A percentile compares a stretch with the other conserved stretches of the same genome.
Evolutionary conservation across 2,797 vertebrate genomes (phyloP).

Genomic region (Podarcis lilfordi): DNA sequence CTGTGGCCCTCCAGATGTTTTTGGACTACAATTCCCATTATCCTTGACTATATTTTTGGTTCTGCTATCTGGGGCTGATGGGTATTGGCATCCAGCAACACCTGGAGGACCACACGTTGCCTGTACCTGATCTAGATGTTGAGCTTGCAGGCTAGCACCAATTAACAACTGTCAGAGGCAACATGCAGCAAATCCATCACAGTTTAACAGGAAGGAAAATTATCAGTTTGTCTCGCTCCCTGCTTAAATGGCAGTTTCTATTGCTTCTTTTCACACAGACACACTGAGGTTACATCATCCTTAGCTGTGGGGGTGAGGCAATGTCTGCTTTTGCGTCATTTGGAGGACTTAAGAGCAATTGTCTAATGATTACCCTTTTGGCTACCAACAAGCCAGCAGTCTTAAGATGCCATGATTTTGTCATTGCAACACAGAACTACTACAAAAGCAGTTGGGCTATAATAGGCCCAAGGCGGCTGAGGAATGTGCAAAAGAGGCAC

Average conservation of each 20-base stretch:
- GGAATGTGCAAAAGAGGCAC: conserved; percentile 21
- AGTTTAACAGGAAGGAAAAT: conserved; percentile 39
- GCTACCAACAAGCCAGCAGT: conserved; percentile 29
- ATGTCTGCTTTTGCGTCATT: background rate
- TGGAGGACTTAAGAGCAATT: background rate
- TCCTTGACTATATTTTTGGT: too few relatives aligned
- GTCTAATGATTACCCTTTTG: conserved; percentile 1
- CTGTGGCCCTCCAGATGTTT: too few relatives aligned
- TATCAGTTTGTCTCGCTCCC: background rate
- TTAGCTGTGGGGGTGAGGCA: too few relatives aligned
- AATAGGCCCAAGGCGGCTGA: background rate
- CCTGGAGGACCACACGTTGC: too few relatives aligned
- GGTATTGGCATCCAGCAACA: too few relatives aligned
- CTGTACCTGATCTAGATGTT: too few relatives aligned
- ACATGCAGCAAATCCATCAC: conserved; percentile 19
- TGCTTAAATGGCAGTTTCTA: background rate
- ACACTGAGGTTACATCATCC: background rate
- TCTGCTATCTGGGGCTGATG: too few relatives aligned
- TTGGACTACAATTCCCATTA: too few relatives aligned
- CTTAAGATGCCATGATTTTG: background rate
- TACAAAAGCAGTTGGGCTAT: conserved; percentile 6
- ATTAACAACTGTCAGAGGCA: conserved; percentile 22
- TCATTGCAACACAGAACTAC: conserved; percentile 39
- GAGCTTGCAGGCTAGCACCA: too few relatives aligned
- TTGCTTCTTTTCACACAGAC: background rate